Evolutionary conservation across 2,888 invertebrate species (phyloP).

Genomic region (Apotomis betuletana): DNA sequence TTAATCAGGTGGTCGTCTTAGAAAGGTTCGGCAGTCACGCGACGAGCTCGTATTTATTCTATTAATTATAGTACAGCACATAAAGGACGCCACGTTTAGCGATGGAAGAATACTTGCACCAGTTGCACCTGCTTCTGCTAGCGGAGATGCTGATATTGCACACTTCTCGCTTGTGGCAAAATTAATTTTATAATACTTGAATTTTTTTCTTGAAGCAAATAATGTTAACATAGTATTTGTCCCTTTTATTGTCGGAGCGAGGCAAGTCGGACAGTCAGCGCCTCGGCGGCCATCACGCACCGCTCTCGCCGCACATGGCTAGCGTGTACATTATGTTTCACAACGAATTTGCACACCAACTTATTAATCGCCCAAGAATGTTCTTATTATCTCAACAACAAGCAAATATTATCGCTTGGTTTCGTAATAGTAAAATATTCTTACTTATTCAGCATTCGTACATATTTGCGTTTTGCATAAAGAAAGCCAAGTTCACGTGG

Average conservation of each 20-base stretch:
- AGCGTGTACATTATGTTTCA: conserved; percentile 10
- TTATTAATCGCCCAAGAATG: neutral
- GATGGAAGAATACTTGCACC: no score
- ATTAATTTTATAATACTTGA: no score
- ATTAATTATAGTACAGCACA: no score
- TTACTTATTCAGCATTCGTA: neutral
- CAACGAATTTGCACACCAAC: neutral
- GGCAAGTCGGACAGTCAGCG: neutral
- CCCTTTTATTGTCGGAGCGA: neutral
- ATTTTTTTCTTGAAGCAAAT: no score
- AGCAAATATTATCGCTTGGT: neutral
- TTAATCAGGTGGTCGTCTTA: no score
- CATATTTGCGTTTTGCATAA: neutral
- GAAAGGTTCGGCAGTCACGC: no score
- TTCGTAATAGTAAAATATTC: neutral
- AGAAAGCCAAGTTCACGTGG: neutral
- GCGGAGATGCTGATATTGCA: no score
- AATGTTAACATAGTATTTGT: neutral
- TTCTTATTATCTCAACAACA: neutral
- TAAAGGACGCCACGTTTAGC: no score
- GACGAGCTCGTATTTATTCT: no score
- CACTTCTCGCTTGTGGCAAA: no score
- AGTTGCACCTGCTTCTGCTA: no score
- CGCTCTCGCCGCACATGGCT: neutral
- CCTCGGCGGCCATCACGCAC: conserved; percentile 5